A percentile compares a stretch with the other conserved stretches of the same genome.
Evolutionary conservation across 1,140 invertebrate genomes (phyloP).

Genomic region (Caerostris darwini): DNA sequence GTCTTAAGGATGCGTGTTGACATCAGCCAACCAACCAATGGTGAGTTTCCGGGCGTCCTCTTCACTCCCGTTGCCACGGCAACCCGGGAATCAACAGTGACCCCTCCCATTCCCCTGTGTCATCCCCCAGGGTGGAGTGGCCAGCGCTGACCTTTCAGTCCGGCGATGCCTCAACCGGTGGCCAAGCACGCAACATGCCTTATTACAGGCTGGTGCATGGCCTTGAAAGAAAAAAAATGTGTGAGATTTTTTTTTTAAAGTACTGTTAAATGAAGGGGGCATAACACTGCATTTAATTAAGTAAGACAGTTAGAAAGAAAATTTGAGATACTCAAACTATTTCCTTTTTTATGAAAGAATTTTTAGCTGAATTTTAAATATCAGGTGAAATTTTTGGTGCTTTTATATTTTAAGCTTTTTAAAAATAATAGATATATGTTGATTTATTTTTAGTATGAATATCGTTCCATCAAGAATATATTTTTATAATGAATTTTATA

Average conservation of each 20-base stretch:
- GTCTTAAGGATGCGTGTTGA: slow-evolving; percentile 75
- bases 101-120: slow-evolving; percentile 77
- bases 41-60: slow-evolving; percentile 74
- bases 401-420: no score
- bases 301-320: neutral
- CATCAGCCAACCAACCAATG: slow-evolving; percentile 63
- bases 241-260: no score
- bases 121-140: slow-evolving; percentile 76
- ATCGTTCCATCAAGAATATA: no score
- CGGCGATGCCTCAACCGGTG: slow-evolving; percentile 14
- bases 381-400: no score
- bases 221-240: neutral
- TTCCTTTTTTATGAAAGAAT: neutral
- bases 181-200: slow-evolving; percentile 32
- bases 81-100: slow-evolving; percentile 74
- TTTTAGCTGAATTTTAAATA: neutral
- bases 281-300: neutral
- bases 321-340: neutral
- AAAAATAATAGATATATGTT: no score
- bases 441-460: no score
- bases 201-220: slow-evolving; percentile 6
- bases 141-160: slow-evolving; percentile 67
- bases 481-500: no score
- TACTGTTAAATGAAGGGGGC: neutral
- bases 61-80: slow-evolving; percentile 69